phyloP scores from a whole-genome alignment of 2,888 invertebrate species.

The Leucophenga montana region DNA sequence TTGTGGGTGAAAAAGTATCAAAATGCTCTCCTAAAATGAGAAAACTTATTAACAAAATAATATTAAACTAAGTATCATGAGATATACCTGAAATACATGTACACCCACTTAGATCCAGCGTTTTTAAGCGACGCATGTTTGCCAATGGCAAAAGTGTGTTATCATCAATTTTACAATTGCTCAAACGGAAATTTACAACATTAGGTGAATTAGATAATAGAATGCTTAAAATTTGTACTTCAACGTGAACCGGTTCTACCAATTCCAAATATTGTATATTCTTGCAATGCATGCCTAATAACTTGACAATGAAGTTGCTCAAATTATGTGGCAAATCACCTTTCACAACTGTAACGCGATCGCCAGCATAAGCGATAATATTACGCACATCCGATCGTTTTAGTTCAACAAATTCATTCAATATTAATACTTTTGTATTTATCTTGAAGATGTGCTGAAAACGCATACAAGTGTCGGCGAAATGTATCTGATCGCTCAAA shows the following conservation, averaged over 20 bases:
- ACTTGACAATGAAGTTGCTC: constrained; percentile 27
- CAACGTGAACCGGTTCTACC: constrained; percentile 27
- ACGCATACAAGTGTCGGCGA: constrained; percentile 53
- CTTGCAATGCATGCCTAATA: constrained; percentile 34
- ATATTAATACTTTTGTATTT: constrained; percentile 29
- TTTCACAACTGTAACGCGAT: constrained; percentile 24
- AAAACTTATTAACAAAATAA: too few relatives aligned
- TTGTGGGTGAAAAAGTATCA: too few relatives aligned
- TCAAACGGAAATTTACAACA: constrained; percentile 2
- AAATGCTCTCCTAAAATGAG: too few relatives aligned
- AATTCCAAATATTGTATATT: constrained; percentile 42
- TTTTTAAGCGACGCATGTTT: constrained; percentile 33
- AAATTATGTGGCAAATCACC: constrained; percentile 37
- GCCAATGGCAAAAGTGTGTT: constrained; percentile 27
- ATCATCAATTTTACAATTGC: not conserved
- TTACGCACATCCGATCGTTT: constrained; percentile 53
- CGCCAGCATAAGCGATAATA: constrained; percentile 48
- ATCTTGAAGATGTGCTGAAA: constrained; percentile 44
- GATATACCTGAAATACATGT: not conserved
- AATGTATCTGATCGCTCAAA: constrained; percentile 50
- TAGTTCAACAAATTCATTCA: constrained; percentile 32
- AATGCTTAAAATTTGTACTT: constrained; percentile 30
- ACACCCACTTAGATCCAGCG: constrained; percentile 29
- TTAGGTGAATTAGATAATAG: not conserved
- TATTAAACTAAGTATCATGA: too few relatives aligned